Evolutionary conservation across 2,797 vertebrate genomes (phyloP).

Genomic region (Harpagifer antarcticus): DNA sequence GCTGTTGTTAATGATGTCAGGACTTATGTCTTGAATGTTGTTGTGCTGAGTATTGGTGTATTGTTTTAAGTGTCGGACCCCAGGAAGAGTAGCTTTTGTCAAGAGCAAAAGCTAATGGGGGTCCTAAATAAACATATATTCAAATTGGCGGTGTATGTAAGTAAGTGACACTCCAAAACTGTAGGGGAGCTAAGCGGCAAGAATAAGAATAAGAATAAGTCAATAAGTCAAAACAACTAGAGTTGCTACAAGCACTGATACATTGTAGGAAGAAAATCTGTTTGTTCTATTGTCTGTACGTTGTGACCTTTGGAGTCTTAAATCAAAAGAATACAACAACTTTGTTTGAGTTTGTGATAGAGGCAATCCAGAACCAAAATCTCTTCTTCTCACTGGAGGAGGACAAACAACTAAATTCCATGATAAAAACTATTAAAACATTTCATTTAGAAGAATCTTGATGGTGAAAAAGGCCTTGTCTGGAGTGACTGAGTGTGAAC

Average conservation of each 20-base stretch:
- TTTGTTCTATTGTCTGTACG: neutral
- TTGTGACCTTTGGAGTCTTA: neutral
- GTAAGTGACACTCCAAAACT: too few relatives aligned
- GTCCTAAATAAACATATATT: too few relatives aligned
- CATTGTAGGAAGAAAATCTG: slow-evolving; percentile 9
- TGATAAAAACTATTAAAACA: neutral
- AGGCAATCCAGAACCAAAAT: neutral
- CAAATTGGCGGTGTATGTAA: too few relatives aligned
- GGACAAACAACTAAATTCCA: neutral
- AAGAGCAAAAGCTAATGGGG: too few relatives aligned
- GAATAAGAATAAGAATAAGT: too few relatives aligned
- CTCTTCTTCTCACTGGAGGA: neutral
- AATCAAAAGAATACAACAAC: neutral
- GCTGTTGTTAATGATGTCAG: too few relatives aligned
- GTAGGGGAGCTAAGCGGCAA: too few relatives aligned
- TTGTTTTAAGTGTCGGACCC: too few relatives aligned
- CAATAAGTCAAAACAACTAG: too few relatives aligned
- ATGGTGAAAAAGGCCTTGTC: neutral
- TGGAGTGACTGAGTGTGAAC: neutral
- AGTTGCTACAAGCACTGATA: neutral
- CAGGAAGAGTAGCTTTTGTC: too few relatives aligned
- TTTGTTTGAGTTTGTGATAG: neutral
- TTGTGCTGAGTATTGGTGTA: too few relatives aligned
- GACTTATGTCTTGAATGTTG: too few relatives aligned
- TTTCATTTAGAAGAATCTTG: neutral